Evolutionary conservation across 2,888 invertebrate species (phyloP).

Genomic region (Ophioninae sp.): DNA sequence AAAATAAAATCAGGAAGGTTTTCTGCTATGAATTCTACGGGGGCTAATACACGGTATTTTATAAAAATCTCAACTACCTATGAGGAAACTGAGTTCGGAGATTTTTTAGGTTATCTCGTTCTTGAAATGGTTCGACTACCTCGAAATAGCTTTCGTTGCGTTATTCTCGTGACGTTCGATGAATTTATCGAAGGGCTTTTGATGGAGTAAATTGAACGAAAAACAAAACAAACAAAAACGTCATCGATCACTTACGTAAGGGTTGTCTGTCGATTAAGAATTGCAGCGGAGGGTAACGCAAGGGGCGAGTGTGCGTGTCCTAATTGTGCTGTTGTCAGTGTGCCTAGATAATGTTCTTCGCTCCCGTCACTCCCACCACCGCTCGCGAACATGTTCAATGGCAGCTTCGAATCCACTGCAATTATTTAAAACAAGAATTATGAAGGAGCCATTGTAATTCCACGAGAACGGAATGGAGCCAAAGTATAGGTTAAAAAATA

Average conservation of each 20-base stretch:
- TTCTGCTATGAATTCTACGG: no score
- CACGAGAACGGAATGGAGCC: not conserved
- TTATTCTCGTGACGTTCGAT: not conserved
- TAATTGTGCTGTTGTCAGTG: constrained; percentile 73
- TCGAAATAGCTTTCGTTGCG: not conserved
- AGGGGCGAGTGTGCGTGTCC: constrained; percentile 80
- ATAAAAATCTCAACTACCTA: no score
- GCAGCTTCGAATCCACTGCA: constrained; percentile 79
- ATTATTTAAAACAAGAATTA: constrained; percentile 59
- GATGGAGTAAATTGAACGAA: not conserved
- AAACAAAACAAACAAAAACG: constrained; percentile 6
- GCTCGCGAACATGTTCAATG: constrained; percentile 76
- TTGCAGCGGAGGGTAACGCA: constrained; percentile 82
- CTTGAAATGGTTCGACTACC: not conserved
- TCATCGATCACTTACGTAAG: constrained; percentile 80
- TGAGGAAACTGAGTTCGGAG: not conserved
- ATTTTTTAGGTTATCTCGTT: not conserved
- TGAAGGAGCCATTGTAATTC: constrained; percentile 5
- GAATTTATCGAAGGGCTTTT: not conserved
- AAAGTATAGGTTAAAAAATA: not conserved
- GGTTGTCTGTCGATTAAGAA: constrained; percentile 82
- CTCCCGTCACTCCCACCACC: constrained; percentile 72
- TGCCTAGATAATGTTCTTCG: constrained; percentile 75
- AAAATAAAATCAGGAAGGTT: no score
- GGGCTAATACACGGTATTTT: no score